Base-by-base conservation (phyloP, 1,140 invertebrate genomes). In the Drosophila teissieri region DNA sequence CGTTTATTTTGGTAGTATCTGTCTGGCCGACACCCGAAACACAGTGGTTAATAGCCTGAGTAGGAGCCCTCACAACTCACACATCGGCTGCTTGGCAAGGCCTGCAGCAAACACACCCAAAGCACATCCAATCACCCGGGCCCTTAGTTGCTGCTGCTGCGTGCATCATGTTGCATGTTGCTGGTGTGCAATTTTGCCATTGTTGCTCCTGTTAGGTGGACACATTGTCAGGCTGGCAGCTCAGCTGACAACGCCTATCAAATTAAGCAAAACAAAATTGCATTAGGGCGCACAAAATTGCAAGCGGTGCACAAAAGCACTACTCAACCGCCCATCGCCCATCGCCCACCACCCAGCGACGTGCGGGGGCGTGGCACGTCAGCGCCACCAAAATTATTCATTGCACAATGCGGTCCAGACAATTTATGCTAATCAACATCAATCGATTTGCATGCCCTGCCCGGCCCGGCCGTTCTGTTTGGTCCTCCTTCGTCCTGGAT, bases 341-440 rank as follows among this genome's bases (percentile, higher is more conserved):
- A 12, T 7, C 31, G 31, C 31, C 31, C 31, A 31, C 31, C 31
- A 3, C 8, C 14, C 11, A 12, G 37, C 37, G 37, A 14, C 37
- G 37, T 14, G 37, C 11, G 27, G 49, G 49, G 63, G 69, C 64
- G 69, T 74, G 60, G 77, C 73, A 65, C 81, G 81, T 67, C 64
- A 73, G 69, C 61, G 51, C 67, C 80, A 57, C 75, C 84, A 78
- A 89, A 90, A 84, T 89, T 90, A 89, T 89, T 89, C 84, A 89
- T 89, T 89, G 84, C 84, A 89, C 85, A 90, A 69, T 89, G 86
- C 82, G 86, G 86, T 90, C 82, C 86, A 90, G 86, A 90, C 86
- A 90, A 90, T 90, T 90, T 90, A 90, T 90, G 86, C 88, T 90
- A 90, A 90, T 90, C 86, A 90, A 90, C 86, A 90, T 90, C 86